These are phyloP conservation scores for Naja naja DNA, from an alignment of 2,113 vertebrate genomes.

Conservation along the genomic window DNA sequence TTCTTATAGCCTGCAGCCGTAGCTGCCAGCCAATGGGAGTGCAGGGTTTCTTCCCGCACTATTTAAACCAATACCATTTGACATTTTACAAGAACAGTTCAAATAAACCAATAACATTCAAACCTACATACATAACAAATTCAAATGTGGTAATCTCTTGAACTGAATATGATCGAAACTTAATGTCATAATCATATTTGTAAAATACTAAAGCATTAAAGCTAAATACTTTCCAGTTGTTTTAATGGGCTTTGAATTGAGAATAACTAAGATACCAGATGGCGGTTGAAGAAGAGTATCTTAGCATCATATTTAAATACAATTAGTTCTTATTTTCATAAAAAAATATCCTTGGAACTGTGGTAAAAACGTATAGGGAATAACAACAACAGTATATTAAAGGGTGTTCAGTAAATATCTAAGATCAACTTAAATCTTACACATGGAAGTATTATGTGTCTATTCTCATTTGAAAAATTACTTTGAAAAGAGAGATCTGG, in stretches of 20 bases:
- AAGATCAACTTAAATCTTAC: neutral
- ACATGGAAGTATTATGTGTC: neutral
- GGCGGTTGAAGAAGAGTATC: neutral
- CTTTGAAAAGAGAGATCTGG: neutral
- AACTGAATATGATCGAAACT: constrained; percentile 22
- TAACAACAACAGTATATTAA: neutral
- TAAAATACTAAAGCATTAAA: neutral
- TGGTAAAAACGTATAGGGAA: neutral
- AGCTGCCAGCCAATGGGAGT: too few relatives aligned
- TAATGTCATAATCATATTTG: neutral
- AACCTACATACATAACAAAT: too few relatives aligned
- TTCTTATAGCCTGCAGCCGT: too few relatives aligned
- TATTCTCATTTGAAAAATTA: neutral
- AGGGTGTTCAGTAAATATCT: neutral
- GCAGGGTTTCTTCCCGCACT: too few relatives aligned
- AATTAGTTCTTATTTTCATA: neutral
- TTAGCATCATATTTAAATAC: constrained; percentile 3
- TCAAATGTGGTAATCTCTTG: neutral
- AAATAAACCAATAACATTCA: too few relatives aligned
- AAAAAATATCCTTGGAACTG: neutral
- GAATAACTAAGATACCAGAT: neutral
- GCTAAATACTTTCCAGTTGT: neutral
- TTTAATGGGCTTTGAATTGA: neutral
- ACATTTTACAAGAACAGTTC: too few relatives aligned
- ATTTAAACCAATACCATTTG: too few relatives aligned